Base-by-base conservation (phyloP, 2,113 vertebrate species). In the Peromyscus polionotus region DNA sequence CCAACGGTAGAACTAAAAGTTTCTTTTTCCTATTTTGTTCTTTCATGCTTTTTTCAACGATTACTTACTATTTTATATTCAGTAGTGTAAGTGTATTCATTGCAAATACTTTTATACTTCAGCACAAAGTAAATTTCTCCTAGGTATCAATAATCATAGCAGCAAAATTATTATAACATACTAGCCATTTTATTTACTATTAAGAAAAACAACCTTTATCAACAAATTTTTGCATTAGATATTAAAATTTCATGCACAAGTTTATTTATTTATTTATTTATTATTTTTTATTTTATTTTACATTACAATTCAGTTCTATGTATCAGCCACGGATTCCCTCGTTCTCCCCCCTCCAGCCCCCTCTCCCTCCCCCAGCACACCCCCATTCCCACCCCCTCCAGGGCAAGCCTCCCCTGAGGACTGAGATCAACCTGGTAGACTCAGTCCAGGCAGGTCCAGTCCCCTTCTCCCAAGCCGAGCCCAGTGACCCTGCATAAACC, bases 11-110 rank as follows among this genome's bases (percentile, higher is more conserved):
- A 65, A n/a, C 2, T 39, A 76, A 51, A 19, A 83, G 54, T 12
- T 36, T 28, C 3, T 33, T 70, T 83, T 92, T 79, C 33, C 45
- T 73, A 14, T 65, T 77, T 61, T 84, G n/a, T 9, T 36, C 36
- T 86, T 96, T 92, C 59, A 36, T 77, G 3, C 20, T 87, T 93
- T 83, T 63, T n/a, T 93, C n/a, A 77, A 54, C 59, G 63, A 79
- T 36, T 36, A 33, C 9, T 63, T 63, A 83, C 54, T 39, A 61
- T 24, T 68, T 87, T 48, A 11, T 67, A 1, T 24, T 24, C 22
- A 36, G 12, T 33, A 54, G 4, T 42, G 8, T 39, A 6, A 95
- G 7, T 2, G 0, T 28, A 63, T 70, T 83, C 54, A 59, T 72
- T 81, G 68, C 67, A 86, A 93, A 54, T 59, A 10, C 17, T 70